Conservation (phyloP, 2,113 vertebrate genomes). For the Micronycteris hirsuta region DNA sequence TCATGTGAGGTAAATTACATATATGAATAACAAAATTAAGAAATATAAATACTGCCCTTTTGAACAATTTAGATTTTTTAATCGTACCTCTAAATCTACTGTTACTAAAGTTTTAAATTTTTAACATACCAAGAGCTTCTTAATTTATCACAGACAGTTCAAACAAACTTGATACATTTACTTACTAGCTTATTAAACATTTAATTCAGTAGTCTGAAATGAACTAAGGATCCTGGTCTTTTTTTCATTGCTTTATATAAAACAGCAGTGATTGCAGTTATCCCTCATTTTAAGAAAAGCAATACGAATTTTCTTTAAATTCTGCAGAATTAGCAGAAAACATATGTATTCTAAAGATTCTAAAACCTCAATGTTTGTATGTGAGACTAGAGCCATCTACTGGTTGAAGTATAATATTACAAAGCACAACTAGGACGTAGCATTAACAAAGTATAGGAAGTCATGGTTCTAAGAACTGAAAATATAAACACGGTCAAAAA, state of each 20-base stretch:
- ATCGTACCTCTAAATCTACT: not conserved
- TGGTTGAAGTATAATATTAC: not conserved
- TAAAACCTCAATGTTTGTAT: not conserved
- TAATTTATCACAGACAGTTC: not conserved
- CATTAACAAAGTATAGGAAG: not conserved
- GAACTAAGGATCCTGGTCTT: not conserved
- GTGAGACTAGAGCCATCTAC: conserved; percentile 48
- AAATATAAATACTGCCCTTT: conserved; percentile 12
- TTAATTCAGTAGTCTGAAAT: conserved; percentile 42
- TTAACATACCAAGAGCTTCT: conserved; percentile 21
- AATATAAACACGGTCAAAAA: not conserved
- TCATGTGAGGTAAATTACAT: conserved; percentile 29
- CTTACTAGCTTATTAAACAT: not conserved
- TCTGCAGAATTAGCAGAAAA: conserved; percentile 30
- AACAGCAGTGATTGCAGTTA: conserved; percentile 27
- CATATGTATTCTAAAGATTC: conserved; percentile 4
- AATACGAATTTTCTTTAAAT: conserved; percentile 11
- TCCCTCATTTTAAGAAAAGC: conserved; percentile 13
- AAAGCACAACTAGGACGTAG: not conserved
- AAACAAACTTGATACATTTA: conserved; percentile 28
- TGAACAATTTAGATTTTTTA: not conserved
- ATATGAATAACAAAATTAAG: conserved; percentile 12
- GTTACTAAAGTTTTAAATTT: conserved; percentile 27
- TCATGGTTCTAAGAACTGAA: not conserved
- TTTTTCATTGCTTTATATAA: conserved; percentile 25